These are phyloP conservation scores for Pandemis corylana DNA, from an alignment of 2,888 invertebrate species.

Conservation along the genomic window DNA sequence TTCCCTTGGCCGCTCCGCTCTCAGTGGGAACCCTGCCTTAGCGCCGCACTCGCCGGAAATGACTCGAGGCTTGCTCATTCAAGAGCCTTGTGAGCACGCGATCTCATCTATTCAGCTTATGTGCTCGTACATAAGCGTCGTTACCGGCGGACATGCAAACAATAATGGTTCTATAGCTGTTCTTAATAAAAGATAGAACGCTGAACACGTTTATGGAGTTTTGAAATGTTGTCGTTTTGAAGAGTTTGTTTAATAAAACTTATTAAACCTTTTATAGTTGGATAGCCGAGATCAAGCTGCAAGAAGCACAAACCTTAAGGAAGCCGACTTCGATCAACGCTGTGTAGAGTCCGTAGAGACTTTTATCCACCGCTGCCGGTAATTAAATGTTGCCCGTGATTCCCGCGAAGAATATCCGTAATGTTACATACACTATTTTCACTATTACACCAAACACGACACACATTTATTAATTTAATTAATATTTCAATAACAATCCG, in stretches of 20 bases:
- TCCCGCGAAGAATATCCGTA: too few relatives aligned
- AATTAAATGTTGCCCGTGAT: too few relatives aligned
- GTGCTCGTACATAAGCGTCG: conserved; percentile 40
- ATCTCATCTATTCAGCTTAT: conserved; percentile 56
- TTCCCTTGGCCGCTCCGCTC: background rate
- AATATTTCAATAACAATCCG: too few relatives aligned
- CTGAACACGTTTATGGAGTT: conserved; percentile 13
- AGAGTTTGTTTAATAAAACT: background rate
- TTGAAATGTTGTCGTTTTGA: conserved; percentile 7
- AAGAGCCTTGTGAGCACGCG: conserved; percentile 65
- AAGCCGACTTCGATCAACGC: too few relatives aligned
- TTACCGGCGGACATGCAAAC: conserved; percentile 34
- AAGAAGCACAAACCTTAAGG: background rate
- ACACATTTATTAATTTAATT: too few relatives aligned
- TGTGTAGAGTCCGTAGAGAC: too few relatives aligned
- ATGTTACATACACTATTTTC: too few relatives aligned
- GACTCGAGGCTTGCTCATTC: conserved; percentile 71
- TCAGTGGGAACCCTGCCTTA: background rate
- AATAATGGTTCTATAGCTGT: conserved; percentile 30
- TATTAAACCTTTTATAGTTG: too few relatives aligned
- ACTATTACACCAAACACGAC: too few relatives aligned
- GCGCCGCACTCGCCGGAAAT: conserved; percentile 69
- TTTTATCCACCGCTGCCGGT: too few relatives aligned
- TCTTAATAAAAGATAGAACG: conserved; percentile 20
- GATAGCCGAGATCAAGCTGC: too few relatives aligned